These are phyloP conservation scores for Hirundo rustica DNA, from an alignment of 2,797 vertebrate genomes.

Conservation along the genomic window DNA sequence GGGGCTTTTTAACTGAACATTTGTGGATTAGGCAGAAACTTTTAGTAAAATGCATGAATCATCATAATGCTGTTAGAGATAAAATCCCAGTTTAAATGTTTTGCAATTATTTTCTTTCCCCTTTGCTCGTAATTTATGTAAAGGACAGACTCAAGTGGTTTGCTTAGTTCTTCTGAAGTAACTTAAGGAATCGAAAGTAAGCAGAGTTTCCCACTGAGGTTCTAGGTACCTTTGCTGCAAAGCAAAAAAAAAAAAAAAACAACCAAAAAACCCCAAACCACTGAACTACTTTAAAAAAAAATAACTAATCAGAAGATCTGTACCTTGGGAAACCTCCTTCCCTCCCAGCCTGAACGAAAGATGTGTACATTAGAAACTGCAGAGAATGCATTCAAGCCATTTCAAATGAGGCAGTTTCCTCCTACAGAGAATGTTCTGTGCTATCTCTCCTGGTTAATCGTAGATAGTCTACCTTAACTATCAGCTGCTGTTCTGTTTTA, in stretches of 20 bases:
- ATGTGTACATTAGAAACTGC: background rate
- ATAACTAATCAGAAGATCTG: background rate
- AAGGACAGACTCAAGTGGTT: background rate
- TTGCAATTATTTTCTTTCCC: background rate
- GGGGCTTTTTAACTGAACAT: background rate
- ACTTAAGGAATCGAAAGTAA: background rate
- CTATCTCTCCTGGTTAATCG: accelerated
- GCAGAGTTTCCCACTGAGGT: background rate
- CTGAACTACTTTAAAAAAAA: background rate
- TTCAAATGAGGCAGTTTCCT: background rate
- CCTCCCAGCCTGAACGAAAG: background rate
- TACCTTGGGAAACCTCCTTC: background rate
- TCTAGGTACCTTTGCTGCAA: background rate
- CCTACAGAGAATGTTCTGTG: background rate
- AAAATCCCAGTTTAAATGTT: background rate
- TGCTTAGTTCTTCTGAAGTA: background rate
- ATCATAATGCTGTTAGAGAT: background rate
- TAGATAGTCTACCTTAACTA: background rate
- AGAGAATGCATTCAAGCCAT: background rate
- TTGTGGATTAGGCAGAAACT: background rate
- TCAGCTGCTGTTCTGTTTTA: background rate
- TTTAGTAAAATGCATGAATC: background rate
- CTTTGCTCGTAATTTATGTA: background rate
- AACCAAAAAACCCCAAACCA: background rate
- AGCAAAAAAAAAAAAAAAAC: background rate